Conservation (phyloP, 2,797 vertebrate species). For the Fratercula arctica region DNA sequence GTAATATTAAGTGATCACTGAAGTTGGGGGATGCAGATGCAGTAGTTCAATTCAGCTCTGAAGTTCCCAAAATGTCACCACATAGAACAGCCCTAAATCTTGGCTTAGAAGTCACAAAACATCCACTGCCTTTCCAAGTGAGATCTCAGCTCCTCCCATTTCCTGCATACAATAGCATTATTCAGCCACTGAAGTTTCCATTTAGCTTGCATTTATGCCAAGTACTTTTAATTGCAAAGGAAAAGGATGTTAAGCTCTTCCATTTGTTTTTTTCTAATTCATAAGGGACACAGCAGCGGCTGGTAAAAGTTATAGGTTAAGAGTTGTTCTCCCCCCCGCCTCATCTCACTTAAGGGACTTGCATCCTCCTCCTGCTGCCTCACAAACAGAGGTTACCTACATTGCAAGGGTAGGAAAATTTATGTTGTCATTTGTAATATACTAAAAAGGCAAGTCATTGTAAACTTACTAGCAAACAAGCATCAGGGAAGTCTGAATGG, state of each 20-base stretch:
- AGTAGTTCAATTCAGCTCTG: background rate
- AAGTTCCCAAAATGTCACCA: slow-evolving; percentile 15
- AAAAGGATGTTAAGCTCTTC: slow-evolving; percentile 65
- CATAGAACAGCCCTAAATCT: background rate
- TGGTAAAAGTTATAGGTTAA: slow-evolving; percentile 49
- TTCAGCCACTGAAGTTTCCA: slow-evolving; percentile 66
- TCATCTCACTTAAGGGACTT: background rate
- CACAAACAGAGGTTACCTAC: background rate
- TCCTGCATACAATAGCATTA: slow-evolving; percentile 68
- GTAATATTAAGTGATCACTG: background rate
- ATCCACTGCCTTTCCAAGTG: slow-evolving; percentile 36
- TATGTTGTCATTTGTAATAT: background rate
- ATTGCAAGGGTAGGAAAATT: background rate
- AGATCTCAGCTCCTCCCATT: slow-evolving; percentile 48
- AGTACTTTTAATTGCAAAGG: slow-evolving; percentile 68
- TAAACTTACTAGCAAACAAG: background rate
- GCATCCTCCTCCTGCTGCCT: background rate
- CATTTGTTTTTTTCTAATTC: slow-evolving; percentile 54
- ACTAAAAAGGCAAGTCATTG: background rate
- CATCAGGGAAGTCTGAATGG: background rate
- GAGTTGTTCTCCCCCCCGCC: background rate
- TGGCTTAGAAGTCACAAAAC: slow-evolving; percentile 42
- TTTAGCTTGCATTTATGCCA: slow-evolving; percentile 67
- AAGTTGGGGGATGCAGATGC: background rate
- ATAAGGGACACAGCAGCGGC: background rate